Conservation (phyloP, 2,113 vertebrate genomes). For the Leuciscus idus region DNA sequence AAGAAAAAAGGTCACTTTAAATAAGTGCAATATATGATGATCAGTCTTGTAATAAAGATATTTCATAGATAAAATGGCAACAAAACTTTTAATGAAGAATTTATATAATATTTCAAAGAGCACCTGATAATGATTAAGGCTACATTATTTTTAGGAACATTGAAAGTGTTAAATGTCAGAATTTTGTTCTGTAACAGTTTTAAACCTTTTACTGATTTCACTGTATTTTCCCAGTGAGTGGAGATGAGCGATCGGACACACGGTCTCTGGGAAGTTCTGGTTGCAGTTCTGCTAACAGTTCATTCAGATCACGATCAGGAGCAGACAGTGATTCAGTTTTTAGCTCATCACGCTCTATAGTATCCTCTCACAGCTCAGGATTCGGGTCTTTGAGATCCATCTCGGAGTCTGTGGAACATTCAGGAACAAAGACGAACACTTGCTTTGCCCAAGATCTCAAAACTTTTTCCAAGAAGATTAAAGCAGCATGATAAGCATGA, state of each 20-base stretch:
- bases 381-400: background rate
- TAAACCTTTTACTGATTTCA: too few relatives aligned
- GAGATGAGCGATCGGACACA: background rate
- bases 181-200: too few relatives aligned
- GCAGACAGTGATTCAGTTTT: background rate
- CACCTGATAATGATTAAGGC: too few relatives aligned
- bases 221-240: background rate
- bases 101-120: too few relatives aligned
- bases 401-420: background rate
- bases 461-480: too few relatives aligned
- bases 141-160: too few relatives aligned
- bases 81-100: too few relatives aligned
- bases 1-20: too few relatives aligned
- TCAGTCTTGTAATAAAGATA: too few relatives aligned
- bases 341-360: background rate
- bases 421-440: background rate
- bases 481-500: background rate
- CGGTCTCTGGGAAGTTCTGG: background rate
- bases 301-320: background rate
- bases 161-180: background rate
- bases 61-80: too few relatives aligned
- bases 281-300: background rate
- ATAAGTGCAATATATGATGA: too few relatives aligned
- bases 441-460: background rate
- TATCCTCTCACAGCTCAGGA: background rate